A percentile compares a stretch with the other conserved stretches of the same genome.
Evolutionary conservation across 2,113 vertebrate species (phyloP).

Genomic region (Serilophus lunatus): DNA sequence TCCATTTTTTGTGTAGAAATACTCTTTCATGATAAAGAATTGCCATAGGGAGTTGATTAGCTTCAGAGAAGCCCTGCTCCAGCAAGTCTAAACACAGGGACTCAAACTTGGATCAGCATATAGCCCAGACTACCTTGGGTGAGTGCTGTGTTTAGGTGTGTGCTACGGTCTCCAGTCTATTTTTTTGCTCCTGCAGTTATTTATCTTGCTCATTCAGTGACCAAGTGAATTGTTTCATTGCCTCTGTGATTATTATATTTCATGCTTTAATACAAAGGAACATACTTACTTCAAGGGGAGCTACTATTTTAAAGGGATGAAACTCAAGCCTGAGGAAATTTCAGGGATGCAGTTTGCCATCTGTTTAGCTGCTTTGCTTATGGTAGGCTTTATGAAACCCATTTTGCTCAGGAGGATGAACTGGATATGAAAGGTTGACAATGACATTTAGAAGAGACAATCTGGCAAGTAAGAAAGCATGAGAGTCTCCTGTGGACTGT

Average conservation of each 20-base stretch:
- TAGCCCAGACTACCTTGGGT: background rate
- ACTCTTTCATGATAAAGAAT: background rate
- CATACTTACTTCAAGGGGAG: background rate
- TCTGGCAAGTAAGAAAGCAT: constrained; percentile 6
- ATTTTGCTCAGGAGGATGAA: constrained; percentile 16
- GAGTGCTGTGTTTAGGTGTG: background rate
- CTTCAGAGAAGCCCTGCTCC: background rate
- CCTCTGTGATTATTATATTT: background rate
- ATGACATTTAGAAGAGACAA: constrained; percentile 39
- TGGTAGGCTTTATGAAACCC: background rate
- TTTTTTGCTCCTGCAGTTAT: background rate
- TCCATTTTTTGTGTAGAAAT: background rate
- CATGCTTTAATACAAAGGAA: background rate
- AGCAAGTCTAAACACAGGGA: background rate
- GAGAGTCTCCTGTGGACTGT: constrained; percentile 10
- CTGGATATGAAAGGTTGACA: constrained; percentile 15
- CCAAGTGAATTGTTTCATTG: background rate
- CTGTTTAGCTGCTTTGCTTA: background rate
- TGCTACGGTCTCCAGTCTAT: background rate
- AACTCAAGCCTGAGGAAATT: background rate
- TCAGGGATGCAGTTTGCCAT: background rate
- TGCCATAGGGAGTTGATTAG: background rate
- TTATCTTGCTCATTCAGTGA: background rate
- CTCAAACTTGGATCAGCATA: background rate
- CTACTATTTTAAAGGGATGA: background rate